Evolutionary conservation across 2,797 vertebrate genomes (phyloP), one percentile per base, ranked within the genome.

Genomic region (Adelosebastes latens): DNA sequence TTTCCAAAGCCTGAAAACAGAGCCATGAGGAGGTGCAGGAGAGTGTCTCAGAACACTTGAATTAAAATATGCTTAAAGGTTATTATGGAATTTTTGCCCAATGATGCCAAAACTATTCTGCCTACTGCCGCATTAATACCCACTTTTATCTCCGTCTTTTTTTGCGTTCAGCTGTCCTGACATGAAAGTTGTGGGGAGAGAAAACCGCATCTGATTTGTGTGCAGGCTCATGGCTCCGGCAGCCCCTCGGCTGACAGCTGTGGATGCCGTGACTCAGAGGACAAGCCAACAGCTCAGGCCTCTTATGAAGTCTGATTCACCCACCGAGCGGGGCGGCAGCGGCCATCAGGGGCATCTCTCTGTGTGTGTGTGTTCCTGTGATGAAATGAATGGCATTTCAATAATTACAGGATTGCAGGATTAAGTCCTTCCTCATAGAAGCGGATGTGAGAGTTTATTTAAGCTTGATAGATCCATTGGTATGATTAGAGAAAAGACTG

Each of bases 251-350:
- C 79, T 82, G 84, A 83, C 77, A 83, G 83, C 82, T 83, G 77
- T 78, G 72, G 70, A 79, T 65, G 71, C 81, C 56, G 14, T 77
- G 88, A 88, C 80, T 89, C 76, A 83, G 82, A 86, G 66, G 78
- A 86, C 68, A 56, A 61, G 74, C 71, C 74, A 66, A 32, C 68
- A 78, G 74, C 75, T 76, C 73, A 8, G 27, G 65, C 66, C 52
- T 75, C 72, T 64, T 55, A 34, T 77, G 56, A 56, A 55, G 83
- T 70, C 75, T 34, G 65, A 83, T 71, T 84, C 78, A 75, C n/a
- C 79, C 60, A 24, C n/a, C 13, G 79, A 75, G 52, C 59, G 27
- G 64, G 69, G 61, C 24, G 6, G 59, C 62, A 58, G 25, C 1
- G 5, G 64, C 70, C 75, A 56, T 25, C 1, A 2, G 46, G 32